Percentiles rank a stretch among this genome's conserved stretches.
These are phyloP conservation scores for Nesidiocoris tenuis DNA, from an alignment of 2,888 invertebrate species.

Conservation along the genomic window DNA sequence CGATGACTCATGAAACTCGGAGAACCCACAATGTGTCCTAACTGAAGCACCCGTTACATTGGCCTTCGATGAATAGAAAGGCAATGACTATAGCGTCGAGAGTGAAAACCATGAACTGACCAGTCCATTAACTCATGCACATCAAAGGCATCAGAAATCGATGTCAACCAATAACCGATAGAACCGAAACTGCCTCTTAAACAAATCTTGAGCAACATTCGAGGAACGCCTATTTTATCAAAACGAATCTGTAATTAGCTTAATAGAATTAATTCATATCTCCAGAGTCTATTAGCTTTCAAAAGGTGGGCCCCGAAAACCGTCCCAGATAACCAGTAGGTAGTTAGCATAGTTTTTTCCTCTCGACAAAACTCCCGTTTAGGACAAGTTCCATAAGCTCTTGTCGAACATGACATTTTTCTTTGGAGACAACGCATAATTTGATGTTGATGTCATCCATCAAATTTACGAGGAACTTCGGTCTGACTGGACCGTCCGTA, in stretches of 20 bases:
- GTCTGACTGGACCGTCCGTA: too few species aligned
- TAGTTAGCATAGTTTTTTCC: too few species aligned
- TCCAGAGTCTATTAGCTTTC: background rate
- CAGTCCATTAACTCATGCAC: background rate
- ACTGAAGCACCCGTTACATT: background rate
- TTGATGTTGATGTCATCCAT: background rate
- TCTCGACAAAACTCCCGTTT: background rate
- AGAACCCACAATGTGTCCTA: too few species aligned
- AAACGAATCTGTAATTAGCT: background rate
- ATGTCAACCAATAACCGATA: background rate
- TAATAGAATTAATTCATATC: background rate
- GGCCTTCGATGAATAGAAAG: background rate
- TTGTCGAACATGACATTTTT: background rate
- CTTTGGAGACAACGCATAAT: background rate
- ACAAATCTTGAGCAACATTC: background rate
- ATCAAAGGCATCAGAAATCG: background rate
- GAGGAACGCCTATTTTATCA: background rate
- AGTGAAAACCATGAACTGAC: background rate
- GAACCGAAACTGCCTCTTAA: too few species aligned
- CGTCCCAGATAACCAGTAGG: background rate
- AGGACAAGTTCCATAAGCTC: background rate
- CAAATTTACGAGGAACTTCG: too few species aligned
- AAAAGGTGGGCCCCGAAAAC: background rate
- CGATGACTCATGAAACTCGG: too few species aligned
- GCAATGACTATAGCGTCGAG: background rate